These are phyloP conservation scores for Hippopotamyrus pictus DNA, from an alignment of 2,797 vertebrate genomes.

Conservation along the genomic window DNA sequence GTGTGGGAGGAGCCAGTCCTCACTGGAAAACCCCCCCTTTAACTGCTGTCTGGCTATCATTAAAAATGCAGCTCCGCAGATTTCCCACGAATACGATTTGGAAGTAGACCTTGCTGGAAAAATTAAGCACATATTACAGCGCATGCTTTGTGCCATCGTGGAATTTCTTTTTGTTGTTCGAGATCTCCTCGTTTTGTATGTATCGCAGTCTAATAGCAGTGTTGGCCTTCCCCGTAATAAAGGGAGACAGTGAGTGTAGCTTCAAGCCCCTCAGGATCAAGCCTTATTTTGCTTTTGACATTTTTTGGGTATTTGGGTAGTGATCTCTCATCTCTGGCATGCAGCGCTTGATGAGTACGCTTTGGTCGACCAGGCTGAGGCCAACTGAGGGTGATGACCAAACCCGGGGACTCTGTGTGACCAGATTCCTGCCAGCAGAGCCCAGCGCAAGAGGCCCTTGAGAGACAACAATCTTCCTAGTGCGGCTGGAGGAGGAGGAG, in stretches of 20 bases:
- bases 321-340: constrained; percentile 33
- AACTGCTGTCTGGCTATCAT: constrained; percentile 49
- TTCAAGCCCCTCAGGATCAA: not conserved
- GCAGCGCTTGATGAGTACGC: constrained; percentile 26
- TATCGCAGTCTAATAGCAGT: not conserved
- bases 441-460: constrained; percentile 33
- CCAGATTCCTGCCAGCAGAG: constrained; percentile 23
- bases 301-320: not conserved
- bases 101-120: constrained; percentile 31
- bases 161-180: not conserved
- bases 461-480: constrained; percentile 43
- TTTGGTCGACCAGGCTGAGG: constrained; percentile 45
- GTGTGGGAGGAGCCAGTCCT: constrained; percentile 44
- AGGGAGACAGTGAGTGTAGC: not conserved
- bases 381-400: constrained; percentile 40
- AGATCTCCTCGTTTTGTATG: not conserved
- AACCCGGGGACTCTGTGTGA: constrained; percentile 45
- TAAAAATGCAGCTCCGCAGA: constrained; percentile 44
- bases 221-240: not conserved
- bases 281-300: not conserved
- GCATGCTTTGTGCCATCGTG: not conserved
- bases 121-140: constrained; percentile 29
- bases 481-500: constrained; percentile 38
- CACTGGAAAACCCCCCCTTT: constrained; percentile 37
- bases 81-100: constrained; percentile 33